Base-by-base conservation (phyloP, 2,113 vertebrate species). In the Euleptes europaea region DNA sequence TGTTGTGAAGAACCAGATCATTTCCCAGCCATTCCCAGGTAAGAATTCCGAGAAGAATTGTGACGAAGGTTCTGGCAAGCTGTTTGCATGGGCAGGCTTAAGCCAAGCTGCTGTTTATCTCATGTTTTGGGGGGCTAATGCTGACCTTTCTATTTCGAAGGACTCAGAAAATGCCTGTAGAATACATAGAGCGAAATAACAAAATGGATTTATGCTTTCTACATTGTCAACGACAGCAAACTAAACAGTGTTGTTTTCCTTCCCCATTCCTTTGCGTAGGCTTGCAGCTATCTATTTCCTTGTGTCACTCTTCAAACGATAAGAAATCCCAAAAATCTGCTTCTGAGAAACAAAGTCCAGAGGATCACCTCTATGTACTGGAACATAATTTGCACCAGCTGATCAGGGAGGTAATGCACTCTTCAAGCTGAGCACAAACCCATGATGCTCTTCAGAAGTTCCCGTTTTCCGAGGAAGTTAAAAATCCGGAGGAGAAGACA, bases 1-100 rank as follows among this genome's bases (percentile, higher is more conserved):
- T 75, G 99, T 99, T 31, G 98, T 99, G 91, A 99, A 99, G 95
- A 99, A 99, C 93, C 98, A 99, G 94, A 99, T 99, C 23, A 98
- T 99, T 85, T 99, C 98, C 0, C 99, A 99, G 91, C 98, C 98
- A 1, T 99, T 99, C 75, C 98, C 98, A 96, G 98, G 99, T 99
- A 92, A 91, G 93, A 90, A 35, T 38, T 54, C 79, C 31, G 1
- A 31, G 35, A 17, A 54, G 12, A 54, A 51, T 76, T 31, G 28
- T 47, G 60, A 47, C 42, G 54, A 35, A 57, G 84, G 13, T 78
- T 4, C 17, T 80, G 15, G 0, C 38, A 26, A 0, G 15, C 78
- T 83, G 33, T 9, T 85, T 90, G 15, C 40, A 77, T 88, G 10
- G 38, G 23, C 5, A 67, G 75, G 44, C 19, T 0, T 8, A 9